Base-by-base conservation (phyloP, 2,113 vertebrate species). In the Loxodonta africana region DNA sequence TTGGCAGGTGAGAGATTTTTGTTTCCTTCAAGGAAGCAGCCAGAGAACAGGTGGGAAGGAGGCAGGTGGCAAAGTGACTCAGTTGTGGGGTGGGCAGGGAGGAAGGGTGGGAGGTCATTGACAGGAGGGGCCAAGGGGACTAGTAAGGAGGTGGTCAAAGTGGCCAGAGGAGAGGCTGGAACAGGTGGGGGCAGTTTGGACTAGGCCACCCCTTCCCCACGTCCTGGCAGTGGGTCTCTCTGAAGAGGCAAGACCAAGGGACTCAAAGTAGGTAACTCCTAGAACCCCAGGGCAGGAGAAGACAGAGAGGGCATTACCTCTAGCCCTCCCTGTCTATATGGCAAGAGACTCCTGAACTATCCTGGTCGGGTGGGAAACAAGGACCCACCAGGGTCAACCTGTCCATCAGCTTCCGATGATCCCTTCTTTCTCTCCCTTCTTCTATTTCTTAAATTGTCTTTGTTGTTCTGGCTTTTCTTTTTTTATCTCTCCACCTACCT, bases 41-140 rank as follows among this genome's bases (percentile, higher is more conserved):
- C 78, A 83, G 60, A 33, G 28, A 88, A 60, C 94, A 88, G 93
- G 88, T 97, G 91, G 84, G 90, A 53, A 92, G 89, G 91, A 73
- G 53, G 51, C 93, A 69, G 87, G 91, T 80, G 74, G 77, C 74
- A 83, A 90, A 82, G 84, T 57, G 60, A 85, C 63, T 86, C 88
- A 77, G 83, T 57, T 57, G 14, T 83, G 41, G 67, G 21, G 15
- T 33, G 41, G 74, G 41, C 57, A 25, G 63, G 62, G 94, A 82
- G 65, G 87, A 41, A 15, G 65, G 26, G 83, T 65, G 51, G 23
- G 30, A 20, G 37, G 14, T 77, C 53, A 33, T 48, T 21, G 57
- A 46, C 53, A 18, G 11, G 33, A 78, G 20, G 33, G 63, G 65
- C 41, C 65, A 14, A 26, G 41, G 53, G 41, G 5, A 15, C 18